A percentile compares a stretch with the other conserved stretches of the same genome.
These are phyloP conservation scores for Lutraria lutraria DNA, from an alignment of 2,888 invertebrate species.

Conservation along the genomic window DNA sequence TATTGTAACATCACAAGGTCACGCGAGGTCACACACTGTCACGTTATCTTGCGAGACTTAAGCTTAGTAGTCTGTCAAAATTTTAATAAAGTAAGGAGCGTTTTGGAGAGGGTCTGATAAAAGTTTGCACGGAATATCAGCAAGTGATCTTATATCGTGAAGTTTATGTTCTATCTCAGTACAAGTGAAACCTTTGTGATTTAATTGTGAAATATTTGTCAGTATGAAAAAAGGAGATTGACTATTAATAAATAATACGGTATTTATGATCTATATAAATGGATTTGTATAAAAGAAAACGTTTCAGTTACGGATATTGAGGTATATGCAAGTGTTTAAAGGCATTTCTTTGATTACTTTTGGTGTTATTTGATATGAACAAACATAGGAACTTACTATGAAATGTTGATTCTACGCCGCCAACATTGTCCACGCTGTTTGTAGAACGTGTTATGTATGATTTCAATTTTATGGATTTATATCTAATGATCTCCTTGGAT, in stretches of 20 bases:
- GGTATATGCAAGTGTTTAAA: background rate
- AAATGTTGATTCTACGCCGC: conserved; percentile 43
- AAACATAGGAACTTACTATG: conserved; percentile 33
- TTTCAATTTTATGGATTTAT: conserved; percentile 30
- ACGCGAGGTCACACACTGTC: conserved; percentile 59
- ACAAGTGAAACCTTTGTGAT: background rate
- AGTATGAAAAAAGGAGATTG: background rate
- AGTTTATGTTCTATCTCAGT: background rate
- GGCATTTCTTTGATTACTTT: conserved; percentile 13
- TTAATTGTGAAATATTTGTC: background rate
- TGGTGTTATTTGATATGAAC: conserved; percentile 35
- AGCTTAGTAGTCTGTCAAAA: conserved; percentile 50
- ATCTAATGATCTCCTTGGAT: conserved; percentile 36
- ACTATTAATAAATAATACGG: background rate
- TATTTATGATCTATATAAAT: background rate
- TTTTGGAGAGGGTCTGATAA: conserved; percentile 4
- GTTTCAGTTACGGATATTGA: conserved; percentile 15
- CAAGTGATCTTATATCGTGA: background rate
- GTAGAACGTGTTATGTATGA: conserved; percentile 45
- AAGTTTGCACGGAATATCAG: conserved; percentile 12
- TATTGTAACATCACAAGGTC: conserved; percentile 65
- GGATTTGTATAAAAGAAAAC: conserved; percentile 8
- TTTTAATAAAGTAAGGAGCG: conserved; percentile 44
- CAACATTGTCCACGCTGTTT: conserved; percentile 46
- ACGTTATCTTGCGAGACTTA: conserved; percentile 58